Evolutionary conservation across 2,888 invertebrate genomes (phyloP).

Genomic region (Clostera curtula): DNA sequence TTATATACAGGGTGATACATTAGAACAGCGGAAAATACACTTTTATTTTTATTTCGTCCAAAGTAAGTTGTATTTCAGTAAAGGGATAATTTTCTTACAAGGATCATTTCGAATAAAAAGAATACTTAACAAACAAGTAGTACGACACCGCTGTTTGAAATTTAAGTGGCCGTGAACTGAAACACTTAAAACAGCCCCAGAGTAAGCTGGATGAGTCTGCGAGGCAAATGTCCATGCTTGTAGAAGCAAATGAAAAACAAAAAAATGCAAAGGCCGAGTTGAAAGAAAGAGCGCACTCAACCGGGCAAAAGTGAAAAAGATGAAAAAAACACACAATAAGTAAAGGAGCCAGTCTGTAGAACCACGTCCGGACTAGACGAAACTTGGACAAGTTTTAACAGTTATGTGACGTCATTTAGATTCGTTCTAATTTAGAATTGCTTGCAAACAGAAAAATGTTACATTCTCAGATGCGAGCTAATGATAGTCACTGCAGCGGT

Average conservation of each 20-base stretch:
- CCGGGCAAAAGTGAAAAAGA: constrained; percentile 43
- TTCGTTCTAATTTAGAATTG: constrained; percentile 5
- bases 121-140: constrained; percentile 24
- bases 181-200: constrained; percentile 28
- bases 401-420: constrained; percentile 27
- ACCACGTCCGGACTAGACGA: constrained; percentile 48
- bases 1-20: no score
- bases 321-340: constrained; percentile 55
- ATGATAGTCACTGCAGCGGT: no score
- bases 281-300: constrained; percentile 55
- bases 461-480: no score
- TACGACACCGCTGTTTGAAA: constrained; percentile 20
- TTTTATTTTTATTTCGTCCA: no score
- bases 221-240: constrained; percentile 54
- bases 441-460: no score
- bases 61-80: no score
- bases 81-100: neutral
- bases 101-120: constrained; percentile 10
- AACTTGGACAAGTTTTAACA: constrained; percentile 48
- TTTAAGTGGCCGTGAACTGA: constrained; percentile 37
- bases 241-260: constrained; percentile 52
- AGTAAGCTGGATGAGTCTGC: constrained; percentile 38
- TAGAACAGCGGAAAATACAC: no score
- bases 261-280: constrained; percentile 42
- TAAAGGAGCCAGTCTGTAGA: constrained; percentile 39